phyloP scores from a whole-genome alignment of 1,140 invertebrate species.

The Bombus impatiens region DNA sequence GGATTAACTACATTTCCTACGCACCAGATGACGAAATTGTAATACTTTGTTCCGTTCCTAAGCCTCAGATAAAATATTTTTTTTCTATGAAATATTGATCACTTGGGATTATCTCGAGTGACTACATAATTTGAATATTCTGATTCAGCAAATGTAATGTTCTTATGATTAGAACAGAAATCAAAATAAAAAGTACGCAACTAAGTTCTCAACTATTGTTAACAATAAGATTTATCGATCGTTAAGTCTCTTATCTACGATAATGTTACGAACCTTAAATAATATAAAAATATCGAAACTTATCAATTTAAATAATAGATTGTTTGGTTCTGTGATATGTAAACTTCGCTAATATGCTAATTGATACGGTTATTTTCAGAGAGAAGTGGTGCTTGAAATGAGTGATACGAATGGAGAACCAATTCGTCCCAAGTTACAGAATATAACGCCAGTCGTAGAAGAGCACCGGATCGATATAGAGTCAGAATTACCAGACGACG shows the following conservation, averaged over 20 bases:
- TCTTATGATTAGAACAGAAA: no score
- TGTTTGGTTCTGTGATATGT: rapidly evolving
- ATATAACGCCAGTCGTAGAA: background rate
- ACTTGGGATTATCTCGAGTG: background rate
- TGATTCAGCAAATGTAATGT: no score
- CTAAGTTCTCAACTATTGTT: no score
- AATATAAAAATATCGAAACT: no score
- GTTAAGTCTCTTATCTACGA: rapidly evolving
- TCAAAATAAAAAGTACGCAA: background rate
- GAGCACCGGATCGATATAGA: slow-evolving; percentile 54
- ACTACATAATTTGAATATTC: no score
- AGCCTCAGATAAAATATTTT: no score
- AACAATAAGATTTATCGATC: no score
- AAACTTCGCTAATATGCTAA: background rate
- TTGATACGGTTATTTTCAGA: background rate
- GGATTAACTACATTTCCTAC: no score
- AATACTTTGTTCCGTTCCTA: no score
- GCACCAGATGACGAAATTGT: no score
- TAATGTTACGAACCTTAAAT: background rate
- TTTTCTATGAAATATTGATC: no score
- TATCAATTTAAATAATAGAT: background rate
- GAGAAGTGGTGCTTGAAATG: slow-evolving; percentile 50
- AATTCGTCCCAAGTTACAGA: background rate
- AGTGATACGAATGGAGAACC: background rate
- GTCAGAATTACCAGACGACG: background rate